Evolutionary conservation across 2,797 vertebrate species (phyloP).

Genomic region (Leptatherina wallacei): DNA sequence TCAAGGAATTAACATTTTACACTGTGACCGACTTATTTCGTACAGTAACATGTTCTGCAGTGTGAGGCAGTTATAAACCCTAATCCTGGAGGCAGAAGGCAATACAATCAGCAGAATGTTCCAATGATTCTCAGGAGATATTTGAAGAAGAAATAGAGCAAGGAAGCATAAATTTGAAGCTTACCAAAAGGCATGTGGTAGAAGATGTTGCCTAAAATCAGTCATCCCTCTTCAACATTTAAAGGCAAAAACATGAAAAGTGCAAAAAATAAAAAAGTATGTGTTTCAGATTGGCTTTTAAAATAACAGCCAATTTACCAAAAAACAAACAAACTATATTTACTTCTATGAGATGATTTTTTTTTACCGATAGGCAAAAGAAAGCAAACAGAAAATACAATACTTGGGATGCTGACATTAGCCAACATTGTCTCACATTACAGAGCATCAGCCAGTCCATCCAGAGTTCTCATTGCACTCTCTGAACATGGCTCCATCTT

Average conservation of each 20-base stretch:
- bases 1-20: constrained; percentile 60
- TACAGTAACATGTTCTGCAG: constrained; percentile 48
- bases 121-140: constrained; percentile 46
- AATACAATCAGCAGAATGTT: constrained; percentile 69
- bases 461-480: constrained; percentile 57
- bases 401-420: constrained; percentile 67
- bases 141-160: constrained; percentile 23
- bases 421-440: constrained; percentile 69
- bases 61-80: constrained; percentile 52
- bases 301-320: constrained; percentile 56
- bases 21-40: constrained; percentile 54
- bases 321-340: constrained; percentile 32
- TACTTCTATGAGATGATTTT: constrained; percentile 51
- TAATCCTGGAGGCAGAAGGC: constrained; percentile 52
- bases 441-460: constrained; percentile 58
- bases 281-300: constrained; percentile 66
- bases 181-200: constrained; percentile 53
- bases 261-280: constrained; percentile 58
- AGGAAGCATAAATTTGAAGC: constrained; percentile 44
- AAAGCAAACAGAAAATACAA: constrained; percentile 57
- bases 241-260: constrained; percentile 75
- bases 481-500: constrained; percentile 63
- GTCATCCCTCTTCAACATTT: constrained; percentile 62
- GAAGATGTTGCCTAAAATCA: constrained; percentile 71
- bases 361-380: constrained; percentile 55